A percentile compares a stretch with the other conserved stretches of the same genome.
These are phyloP conservation scores for Notechis scutatus DNA, from an alignment of 2,113 vertebrate species.

Conservation along the genomic window DNA sequence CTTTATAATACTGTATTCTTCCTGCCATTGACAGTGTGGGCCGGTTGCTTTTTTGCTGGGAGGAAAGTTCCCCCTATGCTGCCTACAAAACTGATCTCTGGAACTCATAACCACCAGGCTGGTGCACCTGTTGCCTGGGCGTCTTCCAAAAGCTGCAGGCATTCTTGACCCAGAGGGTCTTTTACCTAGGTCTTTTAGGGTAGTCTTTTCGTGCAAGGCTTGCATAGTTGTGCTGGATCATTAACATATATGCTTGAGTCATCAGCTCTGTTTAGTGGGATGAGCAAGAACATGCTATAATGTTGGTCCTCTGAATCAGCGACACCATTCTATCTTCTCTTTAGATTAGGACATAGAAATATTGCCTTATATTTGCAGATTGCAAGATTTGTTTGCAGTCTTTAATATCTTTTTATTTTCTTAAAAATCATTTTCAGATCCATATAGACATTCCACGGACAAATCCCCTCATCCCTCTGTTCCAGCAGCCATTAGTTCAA, in stretches of 20 bases:
- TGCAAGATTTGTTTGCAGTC: background rate
- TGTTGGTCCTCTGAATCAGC: background rate
- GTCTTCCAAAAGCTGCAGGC: background rate
- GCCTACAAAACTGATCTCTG: background rate
- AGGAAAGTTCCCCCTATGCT: background rate
- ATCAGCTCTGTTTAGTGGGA: background rate
- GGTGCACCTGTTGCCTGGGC: background rate
- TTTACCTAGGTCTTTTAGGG: background rate
- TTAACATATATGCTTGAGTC: background rate
- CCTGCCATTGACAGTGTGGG: background rate
- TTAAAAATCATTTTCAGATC: conserved; percentile 77
- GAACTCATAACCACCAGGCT: background rate
- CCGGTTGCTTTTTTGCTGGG: background rate
- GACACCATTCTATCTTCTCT: background rate
- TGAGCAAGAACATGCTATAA: background rate
- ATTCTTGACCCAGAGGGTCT: background rate
- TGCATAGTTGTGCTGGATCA: background rate
- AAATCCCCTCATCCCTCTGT: conserved; percentile 95
- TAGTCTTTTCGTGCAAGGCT: background rate
- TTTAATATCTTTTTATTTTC: conserved; percentile 6
- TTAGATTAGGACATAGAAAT: background rate
- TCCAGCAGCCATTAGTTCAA: conserved; percentile 94
- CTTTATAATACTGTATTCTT: background rate
- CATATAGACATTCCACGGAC: conserved; percentile 99
- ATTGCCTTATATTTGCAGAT: background rate